These are phyloP conservation scores for Brotula barbata DNA, from an alignment of 2,797 vertebrate species.

Conservation along the genomic window DNA sequence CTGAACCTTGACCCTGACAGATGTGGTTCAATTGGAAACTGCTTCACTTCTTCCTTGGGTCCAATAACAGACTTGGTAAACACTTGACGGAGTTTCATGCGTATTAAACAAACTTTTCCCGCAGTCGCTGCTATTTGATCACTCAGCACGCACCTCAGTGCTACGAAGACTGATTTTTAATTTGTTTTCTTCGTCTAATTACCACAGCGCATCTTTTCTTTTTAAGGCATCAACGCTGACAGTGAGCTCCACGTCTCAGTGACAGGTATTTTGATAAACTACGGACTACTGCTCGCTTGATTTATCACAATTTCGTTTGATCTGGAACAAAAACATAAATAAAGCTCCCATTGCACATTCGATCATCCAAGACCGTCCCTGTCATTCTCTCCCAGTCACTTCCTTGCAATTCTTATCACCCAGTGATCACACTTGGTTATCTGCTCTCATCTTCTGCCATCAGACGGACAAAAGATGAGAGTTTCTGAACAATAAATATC, in stretches of 20 bases:
- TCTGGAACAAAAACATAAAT: slow-evolving; percentile 1
- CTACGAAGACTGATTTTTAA: not conserved
- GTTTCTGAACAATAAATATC: too few relatives aligned
- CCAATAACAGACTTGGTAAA: slow-evolving; percentile 3
- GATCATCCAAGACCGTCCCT: not conserved
- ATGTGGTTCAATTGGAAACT: slow-evolving; percentile 1
- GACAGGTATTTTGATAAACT: slow-evolving; percentile 29
- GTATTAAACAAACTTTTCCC: too few relatives aligned
- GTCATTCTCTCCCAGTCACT: not conserved
- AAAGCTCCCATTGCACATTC: not conserved
- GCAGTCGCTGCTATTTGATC: not conserved
- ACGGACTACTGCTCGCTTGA: not conserved
- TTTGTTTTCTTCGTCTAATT: slow-evolving; percentile 9
- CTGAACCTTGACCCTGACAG: not conserved
- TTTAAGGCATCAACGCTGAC: not conserved
- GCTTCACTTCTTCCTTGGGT: slow-evolving; percentile 10
- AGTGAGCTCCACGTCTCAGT: not conserved
- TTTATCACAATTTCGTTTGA: slow-evolving; percentile 7
- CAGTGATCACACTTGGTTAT: not conserved
- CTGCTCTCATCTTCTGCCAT: not conserved
- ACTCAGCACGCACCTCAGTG: not conserved
- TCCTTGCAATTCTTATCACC: not conserved
- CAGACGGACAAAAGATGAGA: too few relatives aligned
- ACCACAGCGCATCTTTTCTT: not conserved
- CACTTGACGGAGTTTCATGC: too few relatives aligned